Evolutionary conservation across 1,140 invertebrate genomes (phyloP), one percentile per base, ranked within the genome.

Genomic region (Halyomorpha halys): DNA sequence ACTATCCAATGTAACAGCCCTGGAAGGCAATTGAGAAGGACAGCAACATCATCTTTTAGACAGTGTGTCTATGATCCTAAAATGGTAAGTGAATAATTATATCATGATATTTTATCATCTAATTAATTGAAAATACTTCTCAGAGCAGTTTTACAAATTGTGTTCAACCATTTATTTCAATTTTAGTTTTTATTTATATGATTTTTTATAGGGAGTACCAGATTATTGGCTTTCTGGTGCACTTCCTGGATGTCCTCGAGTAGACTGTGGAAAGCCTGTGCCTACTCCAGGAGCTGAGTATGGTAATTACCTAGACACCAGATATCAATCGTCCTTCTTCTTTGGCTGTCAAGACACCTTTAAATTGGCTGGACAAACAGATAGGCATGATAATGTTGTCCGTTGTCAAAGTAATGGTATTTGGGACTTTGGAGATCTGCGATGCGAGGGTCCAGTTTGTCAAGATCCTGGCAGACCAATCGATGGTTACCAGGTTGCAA

Each of bases 301-400:
- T 70, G 91, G 92, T 11, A 83, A 88, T 74, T 91, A 86, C 69
- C 74, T 84, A 15, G 91, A 95, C 71, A 95, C 92, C 0, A 86
- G 86, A 73, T 94, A 87, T 71, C 88, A 93, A 74, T 91, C 91
- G 27, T 93, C 86, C 1, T 97, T 97, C 77, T 93, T 91, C 79
- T 97, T 98, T 73, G 91, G 91, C 44, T 98, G 95, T 73, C 91
- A 97, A 77, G 90, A 95, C 71, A 96, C 94, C 0, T 97, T 97
- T 73, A 93, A 91, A 71, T 75, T 97, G 23, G 92, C 91, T 27
- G 94, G 94, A 4, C 91, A 95, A 78, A 94, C 90, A 0, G 88
- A 83, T 44, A 86, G 86, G 69, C 88, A 92, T 69, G 93, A 97
- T 70, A 94, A 94, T 72, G 86, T 94, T 19, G 92, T 97, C 0